Conservation (phyloP, 2,113 vertebrate genomes). For the Calyptomena viridis region DNA sequence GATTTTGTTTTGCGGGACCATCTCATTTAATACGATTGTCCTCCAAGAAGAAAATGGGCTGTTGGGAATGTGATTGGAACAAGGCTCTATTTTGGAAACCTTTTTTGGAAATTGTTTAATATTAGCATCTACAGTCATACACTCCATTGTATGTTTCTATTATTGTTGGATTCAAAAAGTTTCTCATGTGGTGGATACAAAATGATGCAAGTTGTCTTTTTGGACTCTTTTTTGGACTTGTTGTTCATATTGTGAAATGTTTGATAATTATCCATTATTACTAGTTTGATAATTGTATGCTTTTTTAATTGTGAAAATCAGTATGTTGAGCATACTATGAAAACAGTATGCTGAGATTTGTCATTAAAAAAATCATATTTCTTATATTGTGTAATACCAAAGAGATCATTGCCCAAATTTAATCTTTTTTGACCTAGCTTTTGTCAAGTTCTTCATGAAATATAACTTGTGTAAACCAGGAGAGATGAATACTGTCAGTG, state of each 20-base stretch:
- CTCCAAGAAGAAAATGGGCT: background rate
- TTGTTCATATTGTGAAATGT: background rate
- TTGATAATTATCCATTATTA: background rate
- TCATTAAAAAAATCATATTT: background rate
- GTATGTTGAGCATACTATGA: background rate
- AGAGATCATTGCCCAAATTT: background rate
- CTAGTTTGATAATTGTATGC: too few species aligned
- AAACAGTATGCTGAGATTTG: background rate
- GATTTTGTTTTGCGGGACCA: background rate
- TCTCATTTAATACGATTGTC: background rate
- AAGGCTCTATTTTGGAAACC: background rate
- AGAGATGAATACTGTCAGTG: background rate
- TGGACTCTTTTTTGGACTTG: background rate
- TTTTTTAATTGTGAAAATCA: background rate
- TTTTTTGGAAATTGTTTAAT: background rate
- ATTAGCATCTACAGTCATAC: background rate
- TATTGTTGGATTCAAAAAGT: background rate
- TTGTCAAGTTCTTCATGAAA: background rate
- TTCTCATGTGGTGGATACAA: background rate
- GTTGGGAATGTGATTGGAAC: background rate
- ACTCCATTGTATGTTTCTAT: background rate
- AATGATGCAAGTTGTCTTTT: background rate
- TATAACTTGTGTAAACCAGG: background rate
- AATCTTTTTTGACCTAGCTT: background rate
- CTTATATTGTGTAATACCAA: background rate